Evolutionary conservation across 2,113 vertebrate species (phyloP).

Genomic region (Struthidea cinerea): DNA sequence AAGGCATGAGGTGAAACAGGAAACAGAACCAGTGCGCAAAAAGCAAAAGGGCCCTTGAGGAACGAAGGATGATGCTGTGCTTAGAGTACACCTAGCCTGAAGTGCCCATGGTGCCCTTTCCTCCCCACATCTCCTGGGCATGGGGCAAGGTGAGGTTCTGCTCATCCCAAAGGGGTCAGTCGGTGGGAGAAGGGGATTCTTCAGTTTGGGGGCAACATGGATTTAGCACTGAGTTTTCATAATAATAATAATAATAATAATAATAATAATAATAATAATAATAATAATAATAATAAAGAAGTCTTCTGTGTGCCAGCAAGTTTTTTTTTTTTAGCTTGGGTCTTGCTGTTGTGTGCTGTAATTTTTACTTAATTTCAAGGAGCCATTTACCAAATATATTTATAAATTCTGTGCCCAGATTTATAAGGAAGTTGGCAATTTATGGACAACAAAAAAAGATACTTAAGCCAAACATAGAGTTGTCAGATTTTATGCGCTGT

Average conservation of each 20-base stretch:
- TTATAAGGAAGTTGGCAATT: background rate
- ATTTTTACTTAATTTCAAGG: background rate
- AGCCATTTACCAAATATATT: background rate
- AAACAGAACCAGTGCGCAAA: background rate
- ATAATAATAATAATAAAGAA: background rate
- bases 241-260: background rate
- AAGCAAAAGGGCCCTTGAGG: background rate
- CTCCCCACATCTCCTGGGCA: background rate
- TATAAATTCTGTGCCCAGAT: background rate
- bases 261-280: no score
- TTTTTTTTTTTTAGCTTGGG: background rate
- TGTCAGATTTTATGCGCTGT: background rate
- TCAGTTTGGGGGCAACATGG: accelerated
- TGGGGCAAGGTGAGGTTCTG: background rate
- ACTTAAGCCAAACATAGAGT: background rate
- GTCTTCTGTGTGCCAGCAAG: background rate
- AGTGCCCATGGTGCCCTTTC: no score
- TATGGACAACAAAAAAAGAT: background rate
- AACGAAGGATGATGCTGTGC: background rate
- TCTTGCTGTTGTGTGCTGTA: background rate
- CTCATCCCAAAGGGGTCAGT: background rate
- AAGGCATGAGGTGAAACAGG: background rate
- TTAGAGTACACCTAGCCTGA: background rate
- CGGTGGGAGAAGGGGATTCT: accelerated
- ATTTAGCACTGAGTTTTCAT: background rate